phyloP scores from a whole-genome alignment of 2,113 vertebrate species.

The Meriones unguiculatus region DNA sequence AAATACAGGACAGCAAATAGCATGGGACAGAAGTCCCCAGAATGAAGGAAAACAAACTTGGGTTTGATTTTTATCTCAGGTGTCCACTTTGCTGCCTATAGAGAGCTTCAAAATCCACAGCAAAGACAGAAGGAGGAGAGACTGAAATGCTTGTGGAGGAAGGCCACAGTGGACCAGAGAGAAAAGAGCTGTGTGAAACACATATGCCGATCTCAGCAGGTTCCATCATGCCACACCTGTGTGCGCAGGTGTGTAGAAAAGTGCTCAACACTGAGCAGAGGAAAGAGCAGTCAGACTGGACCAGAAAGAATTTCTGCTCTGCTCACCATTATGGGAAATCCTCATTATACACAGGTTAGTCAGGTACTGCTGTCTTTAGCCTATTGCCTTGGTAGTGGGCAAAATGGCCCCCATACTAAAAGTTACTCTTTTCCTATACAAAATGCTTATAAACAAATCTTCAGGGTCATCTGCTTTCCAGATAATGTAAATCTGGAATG shows the following conservation, averaged over 20 bases:
- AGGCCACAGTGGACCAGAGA: background rate
- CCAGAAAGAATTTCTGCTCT: background rate
- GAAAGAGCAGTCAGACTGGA: background rate
- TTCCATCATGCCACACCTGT: background rate
- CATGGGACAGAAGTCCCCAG: background rate
- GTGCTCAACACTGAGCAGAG: background rate
- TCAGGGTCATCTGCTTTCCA: background rate
- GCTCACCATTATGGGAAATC: background rate
- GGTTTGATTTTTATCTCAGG: background rate
- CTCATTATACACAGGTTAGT: background rate
- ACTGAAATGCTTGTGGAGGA: background rate
- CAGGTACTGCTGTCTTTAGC: background rate
- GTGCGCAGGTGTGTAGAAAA: background rate
- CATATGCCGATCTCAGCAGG: background rate
- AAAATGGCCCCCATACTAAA: background rate
- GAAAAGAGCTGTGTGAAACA: background rate
- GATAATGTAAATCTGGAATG: conserved; percentile 34
- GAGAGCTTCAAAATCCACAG: background rate
- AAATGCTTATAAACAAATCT: conserved; percentile 42
- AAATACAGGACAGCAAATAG: background rate
- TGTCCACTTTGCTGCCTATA: background rate
- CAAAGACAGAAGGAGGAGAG: background rate
- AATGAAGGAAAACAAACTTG: conserved; percentile 19
- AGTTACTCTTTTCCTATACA: background rate
- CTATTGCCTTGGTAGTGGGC: background rate